Percentiles rank a stretch among this genome's conserved stretches.
Conservation (phyloP, 1,140 invertebrate species). For the Berghia stephanieae region DNA sequence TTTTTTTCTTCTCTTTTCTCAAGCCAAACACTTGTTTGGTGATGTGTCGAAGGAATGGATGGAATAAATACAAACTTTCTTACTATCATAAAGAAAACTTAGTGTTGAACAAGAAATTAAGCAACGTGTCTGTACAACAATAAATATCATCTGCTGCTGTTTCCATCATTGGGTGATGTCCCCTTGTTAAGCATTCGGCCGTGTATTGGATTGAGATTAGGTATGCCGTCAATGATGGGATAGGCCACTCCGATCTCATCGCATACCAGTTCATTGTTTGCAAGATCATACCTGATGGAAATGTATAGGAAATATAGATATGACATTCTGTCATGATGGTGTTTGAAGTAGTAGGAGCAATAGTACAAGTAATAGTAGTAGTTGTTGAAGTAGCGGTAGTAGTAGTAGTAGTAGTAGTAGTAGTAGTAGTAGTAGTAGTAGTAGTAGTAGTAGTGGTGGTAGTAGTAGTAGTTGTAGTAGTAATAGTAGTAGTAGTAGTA, state of each 20-base stretch:
- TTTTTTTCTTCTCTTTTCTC: too few species aligned
- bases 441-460: too few species aligned
- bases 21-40: too few species aligned
- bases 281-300: conserved; percentile 55
- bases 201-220: conserved; percentile 58
- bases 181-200: conserved; percentile 47
- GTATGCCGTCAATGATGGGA: conserved; percentile 58
- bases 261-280: conserved; percentile 53
- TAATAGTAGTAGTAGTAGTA: not conserved
- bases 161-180: too few species aligned
- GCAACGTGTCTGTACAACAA: too few species aligned
- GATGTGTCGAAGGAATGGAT: too few species aligned
- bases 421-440: too few species aligned
- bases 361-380: not conserved
- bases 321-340: not conserved
- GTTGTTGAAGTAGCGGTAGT: not conserved
- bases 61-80: too few species aligned
- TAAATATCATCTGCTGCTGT: too few species aligned
- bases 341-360: not conserved
- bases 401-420: too few species aligned
- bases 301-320: not conserved
- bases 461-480: not conserved
- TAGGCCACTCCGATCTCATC: conserved; percentile 57
- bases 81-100: too few species aligned
- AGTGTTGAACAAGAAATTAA: too few species aligned